Base-by-base conservation (phyloP, 2,888 invertebrate species). In the Aproaerema taeniolella region DNA sequence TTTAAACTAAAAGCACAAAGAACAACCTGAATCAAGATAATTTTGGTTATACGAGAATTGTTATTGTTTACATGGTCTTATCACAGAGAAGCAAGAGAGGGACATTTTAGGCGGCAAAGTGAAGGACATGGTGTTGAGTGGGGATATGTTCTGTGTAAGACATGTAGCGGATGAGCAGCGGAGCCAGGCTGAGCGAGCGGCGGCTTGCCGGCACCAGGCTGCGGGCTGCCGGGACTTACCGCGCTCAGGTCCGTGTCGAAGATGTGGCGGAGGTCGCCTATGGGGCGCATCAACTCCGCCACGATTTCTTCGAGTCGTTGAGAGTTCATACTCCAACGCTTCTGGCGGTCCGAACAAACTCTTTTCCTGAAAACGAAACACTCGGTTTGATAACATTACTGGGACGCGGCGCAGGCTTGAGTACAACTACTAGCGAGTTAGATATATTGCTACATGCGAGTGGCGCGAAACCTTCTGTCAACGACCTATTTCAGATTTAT, bases 401-500 rank as follows among this genome's bases (percentile, higher is more conserved):
- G 58, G 57, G 61, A 63, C 51, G 60, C 53, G 60, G 57, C 66
- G 65, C 64, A 52, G n/a, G 52, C n/a, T n/a, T n/a, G n/a, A n/a
- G 46, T 55, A 60, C 58, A 57, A 62, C 55, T 65, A 60, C 60
- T 58, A 4, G 55, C 55, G 49, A 46, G 43, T 49, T 52, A 54
- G 54, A 48, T 54, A 51, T 49, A 46, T 41, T 39, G 38, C 31
- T 41, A 38, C 46, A 41, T 45, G 41, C 45, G 49, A 69, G 67
- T 81, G 81, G 85, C 85, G 83, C 76, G 82, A 85, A 83, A 83
- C 51, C 71, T 67, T 61, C 55, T 77, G 81, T 78, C 80, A 79
- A 55, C 49, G 52, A 67, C 58, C 55, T 49, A 46, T 62, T 72
- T 73, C 67, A 62, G 62, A 71, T 68, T 73, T 71, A 43, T 41